Evolutionary conservation across 2,797 vertebrate species (phyloP).

Genomic region (Fringilla coelebs): DNA sequence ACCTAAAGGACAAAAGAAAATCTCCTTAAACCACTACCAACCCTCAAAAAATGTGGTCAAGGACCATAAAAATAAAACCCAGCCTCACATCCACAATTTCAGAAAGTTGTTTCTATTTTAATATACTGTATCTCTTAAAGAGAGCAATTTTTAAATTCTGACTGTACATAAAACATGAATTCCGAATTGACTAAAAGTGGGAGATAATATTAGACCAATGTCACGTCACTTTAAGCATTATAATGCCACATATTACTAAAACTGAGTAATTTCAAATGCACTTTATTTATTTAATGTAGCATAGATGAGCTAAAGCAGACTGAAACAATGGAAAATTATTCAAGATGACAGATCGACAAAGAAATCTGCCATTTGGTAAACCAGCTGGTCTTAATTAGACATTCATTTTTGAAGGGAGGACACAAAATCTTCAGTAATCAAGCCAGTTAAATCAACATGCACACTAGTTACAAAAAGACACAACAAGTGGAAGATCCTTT

Average conservation of each 20-base stretch:
- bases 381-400: constrained; percentile 8
- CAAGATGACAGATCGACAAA: constrained; percentile 15
- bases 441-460: not conserved
- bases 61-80: not conserved
- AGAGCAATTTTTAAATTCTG: not conserved
- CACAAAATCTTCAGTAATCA: not conserved
- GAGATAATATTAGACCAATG: not conserved
- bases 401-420: not conserved
- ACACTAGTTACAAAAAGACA: not conserved
- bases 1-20: not conserved
- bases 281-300: not conserved
- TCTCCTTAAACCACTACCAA: not conserved
- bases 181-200: not conserved
- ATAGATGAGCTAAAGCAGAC: not conserved
- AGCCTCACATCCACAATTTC: not conserved
- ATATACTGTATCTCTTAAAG: not conserved
- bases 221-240: not conserved
- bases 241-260: not conserved
- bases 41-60: not conserved
- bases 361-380: constrained; percentile 28
- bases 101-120: not conserved
- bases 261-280: not conserved
- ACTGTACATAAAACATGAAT: not conserved
- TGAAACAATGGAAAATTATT: constrained; percentile 9
- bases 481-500: not conserved